Evolutionary conservation across 1,140 invertebrate species (phyloP), one percentile per base, ranked within the genome.

Genomic region (Telenomus remus): DNA sequence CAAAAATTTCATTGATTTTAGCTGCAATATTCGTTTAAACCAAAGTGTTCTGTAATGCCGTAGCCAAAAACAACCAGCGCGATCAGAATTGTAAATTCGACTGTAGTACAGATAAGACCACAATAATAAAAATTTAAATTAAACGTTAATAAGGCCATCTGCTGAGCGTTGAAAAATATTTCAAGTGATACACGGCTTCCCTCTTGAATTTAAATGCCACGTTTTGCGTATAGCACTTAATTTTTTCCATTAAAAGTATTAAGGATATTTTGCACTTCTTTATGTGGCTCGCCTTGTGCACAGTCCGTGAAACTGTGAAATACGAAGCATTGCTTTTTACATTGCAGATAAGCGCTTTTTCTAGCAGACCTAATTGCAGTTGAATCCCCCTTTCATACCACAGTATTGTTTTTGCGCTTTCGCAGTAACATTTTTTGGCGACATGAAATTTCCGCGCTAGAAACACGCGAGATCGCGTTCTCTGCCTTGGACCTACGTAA

Each of bases 381-480:
- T 39, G 55, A 66, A 71, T 66, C 61, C 51, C n/a, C 61, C 19
- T 66, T 53, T 34, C 61, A 70, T 71, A 56, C 66, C 61, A 7
- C 39, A 15, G 46, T 56, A 66, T 71, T 69, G 64, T 78, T 78
- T 78, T 78, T 78, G 60, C 57, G 49, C 68, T 77, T 57, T 70
- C 27, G 44, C 44, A 15, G 48, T 50, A 50, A 54, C 60, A 71
- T 78, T 78, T 78, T 77, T 78, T 74, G 70, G 76, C 50, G 70
- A 78, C 70, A 61, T 11, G 70, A 78, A 71, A 74, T 70, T 70
- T 78, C 56, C 63, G 60, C 66, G 49, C 13, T n/a, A 55, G 54
- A 65, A 72, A 61, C 76, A 78, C 76, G 76, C 76, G 71, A 74
- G 70, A 78, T 78, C 76, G 76, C 76, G 76, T 78, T 76, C 55